A percentile compares a stretch with the other conserved stretches of the same genome.
phyloP scores from a whole-genome alignment of 2,888 invertebrate genomes.

The Phengaris alcon region DNA sequence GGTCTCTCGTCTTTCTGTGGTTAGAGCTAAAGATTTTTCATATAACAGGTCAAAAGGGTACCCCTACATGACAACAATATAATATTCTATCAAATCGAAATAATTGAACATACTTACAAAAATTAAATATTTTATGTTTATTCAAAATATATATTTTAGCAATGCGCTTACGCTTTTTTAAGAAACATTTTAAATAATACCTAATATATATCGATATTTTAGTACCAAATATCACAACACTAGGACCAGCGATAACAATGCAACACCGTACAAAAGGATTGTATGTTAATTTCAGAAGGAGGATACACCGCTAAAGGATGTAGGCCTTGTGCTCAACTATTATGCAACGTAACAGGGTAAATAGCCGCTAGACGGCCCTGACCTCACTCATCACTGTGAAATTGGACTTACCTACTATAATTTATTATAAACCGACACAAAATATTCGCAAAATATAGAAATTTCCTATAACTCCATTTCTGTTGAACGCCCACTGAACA shows the following conservation, averaged over 20 bases:
- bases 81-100: conserved; percentile 6
- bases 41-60: conserved; percentile 1
- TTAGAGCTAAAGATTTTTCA: neutral
- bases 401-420: neutral
- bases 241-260: neutral
- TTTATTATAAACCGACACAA: neutral
- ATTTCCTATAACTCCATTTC: neutral
- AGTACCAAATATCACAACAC: neutral
- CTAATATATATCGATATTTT: conserved; percentile 9
- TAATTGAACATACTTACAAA: neutral
- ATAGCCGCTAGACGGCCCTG: conserved; percentile 25
- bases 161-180: too few species aligned
- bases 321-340: conserved; percentile 34
- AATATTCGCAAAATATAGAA: neutral
- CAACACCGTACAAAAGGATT: conserved; percentile 33
- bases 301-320: conserved; percentile 38
- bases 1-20: neutral
- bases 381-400: neutral
- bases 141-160: neutral
- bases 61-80: neutral
- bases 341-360: conserved; percentile 35
- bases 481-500: neutral
- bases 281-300: conserved; percentile 38
- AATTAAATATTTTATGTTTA: neutral
- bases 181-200: neutral